Base-by-base conservation (phyloP, 2,888 invertebrate species). In the Tenthredo scrophulariae region DNA sequence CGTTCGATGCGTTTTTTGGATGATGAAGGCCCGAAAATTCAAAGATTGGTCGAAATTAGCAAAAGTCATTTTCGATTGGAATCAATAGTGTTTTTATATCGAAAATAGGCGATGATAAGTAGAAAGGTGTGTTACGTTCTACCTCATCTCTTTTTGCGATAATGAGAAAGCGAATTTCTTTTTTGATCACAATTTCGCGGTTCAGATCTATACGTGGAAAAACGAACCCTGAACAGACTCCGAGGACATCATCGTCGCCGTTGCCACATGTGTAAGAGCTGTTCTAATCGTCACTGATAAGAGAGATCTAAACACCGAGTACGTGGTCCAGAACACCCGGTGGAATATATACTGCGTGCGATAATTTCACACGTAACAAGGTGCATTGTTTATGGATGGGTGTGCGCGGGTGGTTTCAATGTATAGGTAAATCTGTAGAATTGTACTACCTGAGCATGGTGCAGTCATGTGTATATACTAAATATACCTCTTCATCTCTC, bases 291-390 rank as follows among this genome's bases (percentile, higher is more conserved):
- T 43, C 15, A 80, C 37, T 37, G 80, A 80, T 65, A 43, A 43
- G 80, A 37, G 40, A 80, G 62, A 80, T 79, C 13, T 46, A 58
- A 79, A 58, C 22, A n/a, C 62, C 40, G 26, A 40, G 13, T 62
- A 80, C 58, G 22, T 37, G 40, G 80, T 62, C 40, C 13, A 4
- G 40, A n/a, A 37, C 37, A 33, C 26, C 26, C n/a, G n/a, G 22
- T 18, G n/a, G 80, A 33, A 80, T 54, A n/a, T n/a, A n/a, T n/a
- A 46, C 62, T n/a, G 40, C 37, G 58, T 33, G 65, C 62, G 80
- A 80, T 80, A 80, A 80, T 65, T 80, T 80, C 26, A 15, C 62
- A 65, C 62, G 43, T 80, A 80, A 80, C 80, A 80, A 80, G 80
- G 80, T 80, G 62, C 18, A 65, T 80, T 80, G 80, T 80, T 80